These are phyloP conservation scores for Calosoma granatense DNA, from an alignment of 1,140 invertebrate species.

Conservation along the genomic window DNA sequence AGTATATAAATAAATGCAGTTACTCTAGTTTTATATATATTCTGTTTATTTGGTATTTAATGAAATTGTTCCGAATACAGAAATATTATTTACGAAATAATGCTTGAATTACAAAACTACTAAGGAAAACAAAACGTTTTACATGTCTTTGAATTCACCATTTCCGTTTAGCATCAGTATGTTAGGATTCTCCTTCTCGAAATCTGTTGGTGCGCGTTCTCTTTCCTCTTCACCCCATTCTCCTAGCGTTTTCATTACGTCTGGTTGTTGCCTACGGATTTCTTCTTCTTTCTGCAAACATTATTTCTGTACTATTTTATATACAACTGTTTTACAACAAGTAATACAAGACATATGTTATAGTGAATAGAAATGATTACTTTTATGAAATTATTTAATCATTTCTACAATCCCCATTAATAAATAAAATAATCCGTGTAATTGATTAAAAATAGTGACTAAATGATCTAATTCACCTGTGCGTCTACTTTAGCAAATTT, in stretches of 20 bases:
- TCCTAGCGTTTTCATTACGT: slow-evolving; percentile 57
- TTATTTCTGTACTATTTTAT: too few species aligned
- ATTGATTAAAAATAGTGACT: slow-evolving; percentile 14
- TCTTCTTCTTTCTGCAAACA: slow-evolving; percentile 52
- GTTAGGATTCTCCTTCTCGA: slow-evolving; percentile 69
- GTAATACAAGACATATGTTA: too few species aligned
- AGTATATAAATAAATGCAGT: not conserved
- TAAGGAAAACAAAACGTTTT: too few species aligned
- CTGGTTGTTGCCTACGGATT: slow-evolving; percentile 51
- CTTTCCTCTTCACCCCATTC: slow-evolving; percentile 64
- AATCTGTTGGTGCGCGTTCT: slow-evolving; percentile 57
- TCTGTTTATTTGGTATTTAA: too few species aligned
- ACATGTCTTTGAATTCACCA: slow-evolving; percentile 69
- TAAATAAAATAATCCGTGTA: too few species aligned
- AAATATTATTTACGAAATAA: not conserved
- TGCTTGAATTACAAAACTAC: slow-evolving; percentile 30
- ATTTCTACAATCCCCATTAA: too few species aligned
- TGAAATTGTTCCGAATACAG: too few species aligned
- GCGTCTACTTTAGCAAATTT: slow-evolving; percentile 73
- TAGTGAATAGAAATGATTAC: too few species aligned
- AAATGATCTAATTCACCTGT: slow-evolving; percentile 46
- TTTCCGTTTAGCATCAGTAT: slow-evolving; percentile 63
- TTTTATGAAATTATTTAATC: too few species aligned
- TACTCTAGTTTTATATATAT: too few species aligned
- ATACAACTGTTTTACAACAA: slow-evolving; percentile 34